Evolutionary conservation across 2,888 invertebrate genomes (phyloP).

Genomic region (Agrochola circellaris): DNA sequence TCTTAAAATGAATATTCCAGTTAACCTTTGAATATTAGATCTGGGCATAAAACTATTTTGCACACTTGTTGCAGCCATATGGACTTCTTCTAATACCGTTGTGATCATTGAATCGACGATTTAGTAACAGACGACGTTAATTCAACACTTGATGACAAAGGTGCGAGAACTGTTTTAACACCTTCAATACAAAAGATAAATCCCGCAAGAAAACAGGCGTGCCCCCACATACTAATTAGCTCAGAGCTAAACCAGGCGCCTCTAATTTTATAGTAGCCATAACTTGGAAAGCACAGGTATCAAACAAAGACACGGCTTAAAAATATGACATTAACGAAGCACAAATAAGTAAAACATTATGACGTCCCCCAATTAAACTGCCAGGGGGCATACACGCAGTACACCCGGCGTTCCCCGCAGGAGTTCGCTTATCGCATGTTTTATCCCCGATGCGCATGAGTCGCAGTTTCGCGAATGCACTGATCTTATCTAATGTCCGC

Average conservation of each 20-base stretch:
- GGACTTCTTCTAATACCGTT: background rate
- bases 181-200: constrained; percentile 18
- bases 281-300: constrained; percentile 10
- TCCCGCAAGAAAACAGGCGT: constrained; percentile 21
- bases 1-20: background rate
- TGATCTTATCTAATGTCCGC: constrained; percentile 80
- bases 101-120: background rate
- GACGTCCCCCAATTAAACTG: constrained; percentile 81
- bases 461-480: constrained; percentile 72
- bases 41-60: background rate
- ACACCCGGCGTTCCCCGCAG: constrained; percentile 71
- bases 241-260: constrained; percentile 17
- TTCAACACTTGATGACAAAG: constrained; percentile 15
- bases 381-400: constrained; percentile 66
- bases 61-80: background rate
- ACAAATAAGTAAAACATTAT: constrained; percentile 76
- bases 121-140: constrained; percentile 1
- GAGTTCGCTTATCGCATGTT: constrained; percentile 66
- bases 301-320: constrained; percentile 47
- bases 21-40: background rate
- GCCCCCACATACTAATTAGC: constrained; percentile 37
- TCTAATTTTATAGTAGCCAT: constrained; percentile 13
- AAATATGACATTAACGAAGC: constrained; percentile 46
- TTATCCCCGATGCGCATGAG: constrained; percentile 66
- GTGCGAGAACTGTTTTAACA: constrained; percentile 1